A percentile compares a stretch with the other conserved stretches of the same genome.
phyloP scores from a whole-genome alignment of 2,797 vertebrate genomes.

The Gallinago nigripennis region DNA sequence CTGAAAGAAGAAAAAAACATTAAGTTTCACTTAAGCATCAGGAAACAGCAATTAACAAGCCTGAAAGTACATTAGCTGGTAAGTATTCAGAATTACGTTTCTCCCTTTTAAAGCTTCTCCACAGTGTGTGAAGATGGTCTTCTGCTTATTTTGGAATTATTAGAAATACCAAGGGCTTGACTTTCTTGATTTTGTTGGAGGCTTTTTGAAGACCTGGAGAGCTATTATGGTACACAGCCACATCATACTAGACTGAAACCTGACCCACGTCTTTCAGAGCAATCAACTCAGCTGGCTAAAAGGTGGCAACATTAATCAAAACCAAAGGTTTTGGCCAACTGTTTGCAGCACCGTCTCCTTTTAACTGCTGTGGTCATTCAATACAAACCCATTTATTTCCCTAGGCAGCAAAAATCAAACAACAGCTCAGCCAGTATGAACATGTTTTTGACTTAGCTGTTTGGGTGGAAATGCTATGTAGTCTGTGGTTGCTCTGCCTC shows the following conservation, averaged over 20 bases:
- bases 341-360: neutral
- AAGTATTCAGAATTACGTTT: neutral
- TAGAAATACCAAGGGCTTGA: constrained; percentile 6
- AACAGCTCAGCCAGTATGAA: neutral
- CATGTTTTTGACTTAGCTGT: neutral
- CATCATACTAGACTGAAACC: neutral
- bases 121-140: neutral
- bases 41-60: neutral
- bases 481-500: neutral
- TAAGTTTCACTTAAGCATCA: neutral
- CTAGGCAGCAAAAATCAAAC: neutral
- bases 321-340: neutral
- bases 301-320: neutral
- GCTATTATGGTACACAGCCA: neutral
- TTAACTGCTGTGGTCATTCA: neutral
- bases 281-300: neutral
- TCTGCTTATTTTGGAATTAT: neutral
- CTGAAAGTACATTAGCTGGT: neutral
- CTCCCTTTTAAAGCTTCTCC: constrained; percentile 2
- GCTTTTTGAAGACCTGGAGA: neutral
- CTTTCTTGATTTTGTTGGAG: neutral
- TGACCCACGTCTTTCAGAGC: neutral
- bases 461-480: neutral
- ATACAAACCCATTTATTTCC: neutral
- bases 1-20: neutral